Conservation (phyloP, 2,113 vertebrate genomes). For the Isurus oxyrinchus region DNA sequence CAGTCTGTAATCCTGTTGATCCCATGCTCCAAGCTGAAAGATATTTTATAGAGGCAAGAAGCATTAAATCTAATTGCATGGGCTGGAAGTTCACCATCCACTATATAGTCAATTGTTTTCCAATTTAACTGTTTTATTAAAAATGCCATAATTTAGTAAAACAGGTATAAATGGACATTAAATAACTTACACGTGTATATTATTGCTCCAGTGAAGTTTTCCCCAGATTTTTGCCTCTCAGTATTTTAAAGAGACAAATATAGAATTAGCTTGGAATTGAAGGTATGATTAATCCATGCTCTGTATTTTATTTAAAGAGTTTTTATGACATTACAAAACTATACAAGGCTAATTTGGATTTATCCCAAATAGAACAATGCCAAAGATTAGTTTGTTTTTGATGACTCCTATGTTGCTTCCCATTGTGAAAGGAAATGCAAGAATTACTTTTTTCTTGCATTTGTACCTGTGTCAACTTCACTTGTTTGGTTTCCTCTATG, state of each 20-base stretch:
- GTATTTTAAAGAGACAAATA: too few species aligned
- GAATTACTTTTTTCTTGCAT: background rate
- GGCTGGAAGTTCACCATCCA: background rate
- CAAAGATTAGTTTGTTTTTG: background rate
- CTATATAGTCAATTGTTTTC: background rate
- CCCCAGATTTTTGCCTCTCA: background rate
- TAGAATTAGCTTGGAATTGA: background rate
- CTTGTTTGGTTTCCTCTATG: background rate
- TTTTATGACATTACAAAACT: background rate
- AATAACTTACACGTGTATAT: background rate
- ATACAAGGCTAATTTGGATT: background rate
- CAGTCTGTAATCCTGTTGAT: conserved; percentile 15
- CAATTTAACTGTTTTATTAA: conserved; percentile 27
- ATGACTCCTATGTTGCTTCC: background rate
- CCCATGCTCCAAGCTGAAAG: conserved; percentile 4
- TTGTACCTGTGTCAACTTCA: background rate
- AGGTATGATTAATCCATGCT: background rate
- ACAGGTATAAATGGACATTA: background rate
- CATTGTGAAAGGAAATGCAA: background rate
- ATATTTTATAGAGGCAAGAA: background rate
- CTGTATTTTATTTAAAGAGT: background rate
- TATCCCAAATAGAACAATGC: background rate
- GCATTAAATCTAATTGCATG: conserved; percentile 8
- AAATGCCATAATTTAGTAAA: background rate
- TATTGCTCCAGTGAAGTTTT: background rate